Evolutionary conservation across 2,888 invertebrate species (phyloP).

Genomic region (Cyclophora punctaria): DNA sequence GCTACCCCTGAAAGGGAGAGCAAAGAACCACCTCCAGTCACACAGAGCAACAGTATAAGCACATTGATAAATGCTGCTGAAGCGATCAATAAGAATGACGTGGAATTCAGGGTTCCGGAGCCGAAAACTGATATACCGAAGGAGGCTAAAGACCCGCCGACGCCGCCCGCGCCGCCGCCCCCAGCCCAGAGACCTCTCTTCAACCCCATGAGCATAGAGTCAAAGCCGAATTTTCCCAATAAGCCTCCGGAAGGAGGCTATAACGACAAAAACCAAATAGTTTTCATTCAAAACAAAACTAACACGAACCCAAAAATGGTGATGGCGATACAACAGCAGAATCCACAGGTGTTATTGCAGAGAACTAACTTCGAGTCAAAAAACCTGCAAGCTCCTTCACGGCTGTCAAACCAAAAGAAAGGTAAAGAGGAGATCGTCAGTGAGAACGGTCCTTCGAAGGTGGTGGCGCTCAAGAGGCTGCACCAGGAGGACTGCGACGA

Average conservation of each 20-base stretch:
- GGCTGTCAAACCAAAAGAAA: conserved; percentile 58
- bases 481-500: conserved; percentile 69
- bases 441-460: conserved; percentile 51
- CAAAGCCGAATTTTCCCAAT: conserved; percentile 36
- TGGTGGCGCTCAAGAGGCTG: conserved; percentile 62
- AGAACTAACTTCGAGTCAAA: conserved; percentile 58
- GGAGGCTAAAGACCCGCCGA: conserved; percentile 30
- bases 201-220: conserved; percentile 26
- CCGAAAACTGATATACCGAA: conserved; percentile 30
- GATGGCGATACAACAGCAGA: conserved; percentile 54
- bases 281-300: conserved; percentile 58
- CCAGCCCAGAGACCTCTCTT: conserved; percentile 32
- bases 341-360: conserved; percentile 55
- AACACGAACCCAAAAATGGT: conserved; percentile 53
- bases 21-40: conserved; percentile 15
- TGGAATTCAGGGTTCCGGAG: conserved; percentile 43
- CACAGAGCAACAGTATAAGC: conserved; percentile 35
- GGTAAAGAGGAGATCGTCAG: conserved; percentile 52
- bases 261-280: conserved; percentile 57
- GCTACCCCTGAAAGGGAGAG: conserved; percentile 41
- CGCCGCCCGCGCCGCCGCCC: conserved; percentile 17
- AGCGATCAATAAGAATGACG: conserved; percentile 49
- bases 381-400: conserved; percentile 70
- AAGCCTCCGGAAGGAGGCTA: conserved; percentile 43
- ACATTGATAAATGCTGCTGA: conserved; percentile 57